Evolutionary conservation across 2,888 invertebrate species (phyloP), one percentile per base, ranked within the genome.

Genomic region (Linyphia triangularis): DNA sequence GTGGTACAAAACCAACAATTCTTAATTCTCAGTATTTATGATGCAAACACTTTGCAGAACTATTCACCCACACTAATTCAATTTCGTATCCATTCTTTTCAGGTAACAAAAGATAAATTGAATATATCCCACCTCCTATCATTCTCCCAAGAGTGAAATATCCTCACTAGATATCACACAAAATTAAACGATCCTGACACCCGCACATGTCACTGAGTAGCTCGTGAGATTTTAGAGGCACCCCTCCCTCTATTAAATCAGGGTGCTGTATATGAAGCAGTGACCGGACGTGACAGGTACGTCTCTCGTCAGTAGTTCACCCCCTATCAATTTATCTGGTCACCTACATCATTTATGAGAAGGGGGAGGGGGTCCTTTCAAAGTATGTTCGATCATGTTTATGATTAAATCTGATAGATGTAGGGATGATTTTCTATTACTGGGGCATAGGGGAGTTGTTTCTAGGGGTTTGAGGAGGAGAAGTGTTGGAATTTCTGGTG

Each of bases 271-370:
- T 13, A 3, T 13, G 22, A 70, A 19, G n/a, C 33, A 37, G 16
- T 70, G 43, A 28, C 70, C 43, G 70, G 24, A 26, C 70, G 43
- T 70, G 70, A 70, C 69, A 69, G 51, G 72, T 43, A 72, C 51
- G 51, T 26, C 33, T 16, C 5, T n/a, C 51, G 51, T 2, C 51
- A 51, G 51, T 3, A 13, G 16, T 59, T 73, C 59, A 28, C 33
- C 28, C 19, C 22, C 16, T 33, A 24, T 59, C 19, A 43, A n/a
- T 16, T 72, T 51, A n/a, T 24, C 24, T 40, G 72, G 30, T 73
- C 73, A 59, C 73, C 26, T 73, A 33, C 73, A 73, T 73, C 73
- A 73, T 73, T 73, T 59, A 73, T 73, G 59, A 59, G 73, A 26
- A 19, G 51, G 28, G 51, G 28, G 51, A 26, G 37, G 9, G 7